These are phyloP conservation scores for Triplophysa yarkandensis DNA, from an alignment of 2,797 vertebrate genomes.

Conservation along the genomic window DNA sequence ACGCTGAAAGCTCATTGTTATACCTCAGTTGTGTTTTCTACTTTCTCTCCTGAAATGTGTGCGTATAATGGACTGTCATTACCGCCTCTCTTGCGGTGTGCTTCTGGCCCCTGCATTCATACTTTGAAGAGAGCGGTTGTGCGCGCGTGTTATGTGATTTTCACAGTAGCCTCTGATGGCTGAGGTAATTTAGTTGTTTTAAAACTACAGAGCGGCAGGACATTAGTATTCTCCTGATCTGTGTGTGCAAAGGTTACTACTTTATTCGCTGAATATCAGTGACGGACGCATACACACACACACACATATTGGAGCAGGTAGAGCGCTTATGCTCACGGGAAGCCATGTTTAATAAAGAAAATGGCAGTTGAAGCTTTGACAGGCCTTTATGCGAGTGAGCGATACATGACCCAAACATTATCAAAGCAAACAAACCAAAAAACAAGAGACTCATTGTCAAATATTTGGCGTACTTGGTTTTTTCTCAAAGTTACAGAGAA, in stretches of 20 bases:
- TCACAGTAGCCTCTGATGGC: slow-evolving; percentile 60
- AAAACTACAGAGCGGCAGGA: slow-evolving; percentile 67
- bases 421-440: slow-evolving; percentile 40
- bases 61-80: slow-evolving; percentile 60
- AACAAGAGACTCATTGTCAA: not conserved
- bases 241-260: slow-evolving; percentile 59
- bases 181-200: slow-evolving; percentile 70
- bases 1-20: slow-evolving; percentile 58
- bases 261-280: slow-evolving; percentile 54
- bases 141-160: slow-evolving; percentile 65
- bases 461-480: not conserved
- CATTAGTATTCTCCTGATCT: slow-evolving; percentile 68
- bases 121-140: slow-evolving; percentile 53
- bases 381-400: slow-evolving; percentile 43
- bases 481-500: not conserved
- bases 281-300: slow-evolving; percentile 44
- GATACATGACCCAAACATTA: slow-evolving; percentile 19
- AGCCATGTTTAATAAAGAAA: slow-evolving; percentile 61
- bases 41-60: slow-evolving; percentile 53
- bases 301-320: slow-evolving; percentile 41
- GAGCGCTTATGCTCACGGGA: slow-evolving; percentile 45
- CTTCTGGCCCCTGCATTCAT: slow-evolving; percentile 45
- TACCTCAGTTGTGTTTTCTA: slow-evolving; percentile 53
- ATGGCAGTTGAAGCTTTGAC: slow-evolving; percentile 59
- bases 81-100: slow-evolving; percentile 48